Evolutionary conservation across 2,888 invertebrate species (phyloP).

Genomic region (Luperina nickerlii): DNA sequence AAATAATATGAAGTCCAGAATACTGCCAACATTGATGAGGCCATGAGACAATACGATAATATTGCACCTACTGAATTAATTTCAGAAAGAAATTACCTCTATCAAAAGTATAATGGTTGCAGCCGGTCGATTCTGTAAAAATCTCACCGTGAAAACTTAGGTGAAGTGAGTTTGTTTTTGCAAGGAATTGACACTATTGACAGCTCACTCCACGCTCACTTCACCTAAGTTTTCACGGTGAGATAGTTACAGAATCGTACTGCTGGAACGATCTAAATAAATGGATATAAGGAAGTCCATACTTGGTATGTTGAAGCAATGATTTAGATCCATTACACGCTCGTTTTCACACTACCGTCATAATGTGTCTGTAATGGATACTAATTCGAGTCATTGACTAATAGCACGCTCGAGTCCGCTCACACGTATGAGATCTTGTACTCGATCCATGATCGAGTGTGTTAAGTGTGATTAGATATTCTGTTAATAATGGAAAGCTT

Average conservation of each 20-base stretch:
- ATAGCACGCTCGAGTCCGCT: constrained; percentile 31
- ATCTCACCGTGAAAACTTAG: too few species aligned
- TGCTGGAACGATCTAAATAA: neutral
- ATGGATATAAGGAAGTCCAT: neutral
- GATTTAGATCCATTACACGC: constrained; percentile 25
- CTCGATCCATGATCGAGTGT: constrained; percentile 10
- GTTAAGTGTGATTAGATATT: constrained; percentile 33
- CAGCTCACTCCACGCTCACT: too few species aligned
- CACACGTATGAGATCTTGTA: constrained; percentile 23
- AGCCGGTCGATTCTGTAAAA: too few species aligned
- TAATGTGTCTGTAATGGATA: constrained; percentile 54
- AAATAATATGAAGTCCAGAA: neutral
- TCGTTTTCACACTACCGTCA: constrained; percentile 49
- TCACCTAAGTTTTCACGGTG: too few species aligned
- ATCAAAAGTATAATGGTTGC: neutral
- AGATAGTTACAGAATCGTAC: too few species aligned
- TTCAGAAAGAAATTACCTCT: neutral
- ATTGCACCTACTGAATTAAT: neutral
- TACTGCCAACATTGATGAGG: neutral
- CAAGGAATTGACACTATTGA: too few species aligned
- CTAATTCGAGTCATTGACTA: constrained; percentile 45
- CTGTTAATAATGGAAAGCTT: neutral
- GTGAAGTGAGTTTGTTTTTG: too few species aligned
- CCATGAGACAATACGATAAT: neutral
- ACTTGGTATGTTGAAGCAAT: neutral